Evolutionary conservation across 2,113 vertebrate genomes (phyloP).

Genomic region (Thalassoma bifasciatum): DNA sequence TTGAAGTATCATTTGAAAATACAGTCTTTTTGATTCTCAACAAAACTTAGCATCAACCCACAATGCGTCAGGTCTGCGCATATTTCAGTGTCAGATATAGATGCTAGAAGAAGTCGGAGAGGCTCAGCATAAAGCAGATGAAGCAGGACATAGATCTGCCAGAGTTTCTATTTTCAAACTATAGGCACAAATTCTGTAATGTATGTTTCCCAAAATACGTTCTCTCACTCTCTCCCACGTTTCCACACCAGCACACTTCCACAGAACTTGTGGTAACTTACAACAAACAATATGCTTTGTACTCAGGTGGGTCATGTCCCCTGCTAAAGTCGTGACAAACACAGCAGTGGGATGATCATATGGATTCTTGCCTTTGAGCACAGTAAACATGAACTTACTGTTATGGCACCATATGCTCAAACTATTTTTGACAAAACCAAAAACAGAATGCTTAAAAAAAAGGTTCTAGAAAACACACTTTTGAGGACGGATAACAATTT

Average conservation of each 20-base stretch:
- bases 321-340: constrained; percentile 23
- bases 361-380: constrained; percentile 13
- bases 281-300: constrained; percentile 20
- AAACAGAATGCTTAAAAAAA: background rate
- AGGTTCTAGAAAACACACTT: background rate
- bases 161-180: background rate
- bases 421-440: background rate
- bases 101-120: background rate
- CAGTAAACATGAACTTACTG: background rate
- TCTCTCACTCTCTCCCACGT: constrained; percentile 46
- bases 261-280: constrained; percentile 14
- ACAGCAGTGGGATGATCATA: constrained; percentile 37
- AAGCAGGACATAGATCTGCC: background rate
- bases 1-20: too few species aligned
- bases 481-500: too few species aligned
- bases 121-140: too few species aligned
- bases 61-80: background rate
- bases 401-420: constrained; percentile 24
- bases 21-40: background rate
- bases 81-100: background rate
- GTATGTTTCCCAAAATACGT: background rate
- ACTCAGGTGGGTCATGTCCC: constrained; percentile 21
- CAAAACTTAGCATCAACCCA: background rate
- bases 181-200: background rate
- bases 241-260: constrained; percentile 23